These are phyloP conservation scores for Leguminivora glycinivorella DNA, from an alignment of 1,140 invertebrate genomes.

Conservation along the genomic window DNA sequence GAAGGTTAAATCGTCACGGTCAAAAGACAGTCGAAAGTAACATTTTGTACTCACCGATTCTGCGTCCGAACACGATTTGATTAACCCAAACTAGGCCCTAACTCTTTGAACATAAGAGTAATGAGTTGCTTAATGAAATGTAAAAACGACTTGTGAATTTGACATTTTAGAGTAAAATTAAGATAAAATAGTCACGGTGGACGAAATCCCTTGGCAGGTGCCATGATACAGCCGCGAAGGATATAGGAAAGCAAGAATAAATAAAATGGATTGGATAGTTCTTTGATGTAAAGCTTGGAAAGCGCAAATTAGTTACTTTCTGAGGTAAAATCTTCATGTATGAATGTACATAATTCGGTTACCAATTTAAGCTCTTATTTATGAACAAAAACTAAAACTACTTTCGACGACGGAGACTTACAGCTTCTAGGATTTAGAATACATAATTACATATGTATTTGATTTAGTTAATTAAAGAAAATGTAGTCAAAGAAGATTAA, in stretches of 20 bases:
- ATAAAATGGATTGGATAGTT: background rate
- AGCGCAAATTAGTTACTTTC: too few relatives aligned
- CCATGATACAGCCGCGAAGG: constrained; percentile 1
- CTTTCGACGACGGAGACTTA: too few relatives aligned
- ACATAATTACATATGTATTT: too few relatives aligned
- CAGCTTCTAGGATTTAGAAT: too few relatives aligned
- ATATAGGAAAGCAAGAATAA: background rate
- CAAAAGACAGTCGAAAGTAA: background rate
- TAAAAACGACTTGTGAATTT: background rate
- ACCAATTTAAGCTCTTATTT: too few relatives aligned
- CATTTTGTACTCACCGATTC: background rate
- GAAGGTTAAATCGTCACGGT: background rate
- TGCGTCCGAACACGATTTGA: background rate
- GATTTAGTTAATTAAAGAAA: too few relatives aligned
- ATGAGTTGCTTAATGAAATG: background rate
- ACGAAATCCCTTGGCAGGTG: constrained; percentile 3
- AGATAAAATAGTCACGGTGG: constrained; percentile 4
- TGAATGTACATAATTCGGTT: too few relatives aligned
- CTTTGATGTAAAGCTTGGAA: background rate
- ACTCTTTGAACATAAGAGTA: background rate
- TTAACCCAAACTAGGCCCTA: background rate
- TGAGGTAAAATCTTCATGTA: too few relatives aligned
- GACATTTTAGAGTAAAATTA: background rate
- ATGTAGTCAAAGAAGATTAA: too few relatives aligned
- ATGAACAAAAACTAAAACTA: too few relatives aligned